Evolutionary conservation across 2,113 vertebrate species (phyloP).

Genomic region (Cebidichthys violaceus): DNA sequence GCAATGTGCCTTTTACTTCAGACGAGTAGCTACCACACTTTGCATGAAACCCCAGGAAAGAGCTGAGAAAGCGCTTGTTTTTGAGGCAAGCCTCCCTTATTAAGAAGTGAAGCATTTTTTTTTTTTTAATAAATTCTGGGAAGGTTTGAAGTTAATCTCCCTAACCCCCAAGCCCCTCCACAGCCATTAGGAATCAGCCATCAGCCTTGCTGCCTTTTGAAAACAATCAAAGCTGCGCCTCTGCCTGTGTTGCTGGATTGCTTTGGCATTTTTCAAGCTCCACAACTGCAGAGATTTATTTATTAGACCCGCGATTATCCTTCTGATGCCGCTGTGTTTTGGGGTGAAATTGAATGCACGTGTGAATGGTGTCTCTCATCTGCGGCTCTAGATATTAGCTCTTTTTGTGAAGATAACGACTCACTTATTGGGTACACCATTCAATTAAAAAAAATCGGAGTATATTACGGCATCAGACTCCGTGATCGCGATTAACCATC

Average conservation of each 20-base stretch:
- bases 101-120: conserved; percentile 47
- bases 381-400: conserved; percentile 45
- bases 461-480: conserved; percentile 25
- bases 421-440: conserved; percentile 42
- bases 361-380: conserved; percentile 44
- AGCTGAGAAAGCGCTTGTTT: conserved; percentile 35
- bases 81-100: conserved; percentile 26
- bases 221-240: conserved; percentile 64
- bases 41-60: conserved; percentile 22
- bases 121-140: conserved; percentile 51
- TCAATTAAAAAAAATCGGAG: conserved; percentile 31
- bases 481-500: conserved; percentile 35
- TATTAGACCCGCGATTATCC: conserved; percentile 51
- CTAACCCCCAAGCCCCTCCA: conserved; percentile 50
- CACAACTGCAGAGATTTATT: conserved; percentile 58
- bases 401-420: conserved; percentile 54
- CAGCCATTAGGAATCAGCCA: conserved; percentile 57
- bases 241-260: conserved; percentile 37
- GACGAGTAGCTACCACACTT: neutral
- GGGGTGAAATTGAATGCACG: conserved; percentile 36
- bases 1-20: conserved; percentile 23
- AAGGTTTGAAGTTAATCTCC: conserved; percentile 68
- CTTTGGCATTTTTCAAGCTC: conserved; percentile 36
- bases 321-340: conserved; percentile 46
- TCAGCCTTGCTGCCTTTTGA: conserved; percentile 55